Evolutionary conservation across 2,113 vertebrate genomes (phyloP).

Genomic region (Anoura caudifer): DNA sequence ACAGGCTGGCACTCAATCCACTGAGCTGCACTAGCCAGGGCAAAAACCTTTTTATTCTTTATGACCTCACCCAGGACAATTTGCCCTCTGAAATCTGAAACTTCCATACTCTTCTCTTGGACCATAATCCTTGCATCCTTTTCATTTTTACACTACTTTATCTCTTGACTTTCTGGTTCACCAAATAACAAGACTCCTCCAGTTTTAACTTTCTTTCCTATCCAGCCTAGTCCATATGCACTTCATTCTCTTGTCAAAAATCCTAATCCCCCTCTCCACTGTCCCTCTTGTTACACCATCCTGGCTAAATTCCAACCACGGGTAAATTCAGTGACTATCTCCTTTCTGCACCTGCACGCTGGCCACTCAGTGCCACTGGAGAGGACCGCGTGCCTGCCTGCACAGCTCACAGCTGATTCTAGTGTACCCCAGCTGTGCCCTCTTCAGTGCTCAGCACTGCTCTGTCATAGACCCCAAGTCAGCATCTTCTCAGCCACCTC

Average conservation of each 20-base stretch:
- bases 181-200: neutral
- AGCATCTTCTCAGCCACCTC: neutral
- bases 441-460: neutral
- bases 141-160: neutral
- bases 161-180: neutral
- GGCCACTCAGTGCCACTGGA: neutral
- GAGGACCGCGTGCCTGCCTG: neutral
- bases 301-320: neutral
- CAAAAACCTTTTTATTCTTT: neutral
- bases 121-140: neutral
- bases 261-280: neutral
- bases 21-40: too few species aligned
- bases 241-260: neutral
- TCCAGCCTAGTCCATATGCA: neutral
- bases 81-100: neutral
- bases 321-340: neutral
- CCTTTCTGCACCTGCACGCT: neutral
- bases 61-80: neutral
- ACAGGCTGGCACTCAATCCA: too few species aligned
- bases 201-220: neutral
- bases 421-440: neutral
- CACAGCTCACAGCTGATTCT: accelerated
- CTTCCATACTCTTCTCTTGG: neutral
- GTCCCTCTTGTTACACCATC: neutral
- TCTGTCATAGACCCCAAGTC: neutral